Evolutionary conservation across 2,797 vertebrate species (phyloP), one percentile per base, ranked within the genome.

Genomic region (Botia almorhae): DNA sequence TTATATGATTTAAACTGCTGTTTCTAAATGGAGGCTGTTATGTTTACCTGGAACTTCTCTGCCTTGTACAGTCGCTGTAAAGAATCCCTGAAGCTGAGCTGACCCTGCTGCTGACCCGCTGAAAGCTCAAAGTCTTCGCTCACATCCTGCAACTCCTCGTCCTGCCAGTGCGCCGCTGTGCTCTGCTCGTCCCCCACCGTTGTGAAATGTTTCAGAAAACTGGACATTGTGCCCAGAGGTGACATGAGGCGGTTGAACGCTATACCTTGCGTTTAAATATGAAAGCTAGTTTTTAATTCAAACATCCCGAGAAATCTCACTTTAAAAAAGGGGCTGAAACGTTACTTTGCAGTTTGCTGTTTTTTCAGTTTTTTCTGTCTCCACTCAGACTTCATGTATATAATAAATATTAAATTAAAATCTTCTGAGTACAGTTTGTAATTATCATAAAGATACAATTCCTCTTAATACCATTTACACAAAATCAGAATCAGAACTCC

Each of bases 131-230:
- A 78, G 0, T 90, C 91, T 23, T 88, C 90, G 0, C 82, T 89
- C 70, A 53, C 61, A 14, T 21, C 81, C 0, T 93, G 90, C 58
- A 91, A 85, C 64, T 94, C 94, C 0, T 95, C 96, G 0, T 96
- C 92, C 36, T 95, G 92, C 92, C 87, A 92, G 7, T 87, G 92
- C 84, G 80, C 86, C 79, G 92, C 88, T 56, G 69, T 80, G 0
- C 88, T 78, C 0, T 94, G 92, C 48, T 92, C 82, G 0, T 99
- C 97, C 0, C 98, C 97, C 21, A 97, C 96, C 2, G 96, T 92
- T 0, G 96, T 98, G 93, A 99, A 98, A 80, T 96, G 92, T 85
- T 84, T 95, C 90, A 99, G 90, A 89, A 95, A 96, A 61, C n/a
- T 90, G 81, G 96, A 91, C 98, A 99, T 99, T 72, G 48, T 78